A percentile compares a stretch with the other conserved stretches of the same genome.
Evolutionary conservation across 2,113 vertebrate genomes (phyloP).

Genomic region (Hyperopisus bebe): DNA sequence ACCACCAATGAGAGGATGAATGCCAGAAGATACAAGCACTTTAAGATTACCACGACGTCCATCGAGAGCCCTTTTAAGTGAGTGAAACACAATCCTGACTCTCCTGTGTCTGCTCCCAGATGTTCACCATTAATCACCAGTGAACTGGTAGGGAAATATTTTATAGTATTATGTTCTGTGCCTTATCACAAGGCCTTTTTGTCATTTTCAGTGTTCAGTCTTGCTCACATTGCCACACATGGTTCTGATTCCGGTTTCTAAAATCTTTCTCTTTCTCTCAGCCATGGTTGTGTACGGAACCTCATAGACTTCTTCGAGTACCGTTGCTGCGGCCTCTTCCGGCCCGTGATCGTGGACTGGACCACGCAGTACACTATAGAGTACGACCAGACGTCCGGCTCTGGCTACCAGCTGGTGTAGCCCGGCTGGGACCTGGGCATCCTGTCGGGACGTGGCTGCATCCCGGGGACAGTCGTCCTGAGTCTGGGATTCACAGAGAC

Average conservation of each 20-base stretch:
- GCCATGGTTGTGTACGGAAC: conserved; percentile 93
- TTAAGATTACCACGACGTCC: conserved; percentile 98
- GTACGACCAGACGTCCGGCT: conserved; percentile 93
- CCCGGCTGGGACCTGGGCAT: neutral
- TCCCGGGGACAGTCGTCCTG: conserved; percentile 69
- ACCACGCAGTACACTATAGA: conserved; percentile 97
- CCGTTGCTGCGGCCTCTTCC: conserved; percentile 95
- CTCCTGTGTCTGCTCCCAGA: neutral
- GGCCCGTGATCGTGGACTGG: conserved; percentile 92
- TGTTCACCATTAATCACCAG: neutral
- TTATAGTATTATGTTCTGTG: neutral
- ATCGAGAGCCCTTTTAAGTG: conserved; percentile 99
- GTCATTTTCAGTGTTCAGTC: neutral
- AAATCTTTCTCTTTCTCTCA: conserved; percentile 35
- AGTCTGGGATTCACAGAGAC: conserved; percentile 54
- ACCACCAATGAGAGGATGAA: conserved; percentile 99
- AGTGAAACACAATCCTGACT: conserved; percentile 36
- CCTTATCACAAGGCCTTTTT: neutral
- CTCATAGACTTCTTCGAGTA: conserved; percentile 98
- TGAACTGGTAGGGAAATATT: neutral
- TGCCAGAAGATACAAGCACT: conserved; percentile 97
- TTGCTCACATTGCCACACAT: neutral
- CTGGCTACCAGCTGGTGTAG: conserved; percentile 97
- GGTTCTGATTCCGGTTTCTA: neutral
- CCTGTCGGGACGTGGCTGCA: conserved; percentile 55